Base-by-base conservation (phyloP, 2,797 vertebrate genomes). In the Tarsius wallacei region DNA sequence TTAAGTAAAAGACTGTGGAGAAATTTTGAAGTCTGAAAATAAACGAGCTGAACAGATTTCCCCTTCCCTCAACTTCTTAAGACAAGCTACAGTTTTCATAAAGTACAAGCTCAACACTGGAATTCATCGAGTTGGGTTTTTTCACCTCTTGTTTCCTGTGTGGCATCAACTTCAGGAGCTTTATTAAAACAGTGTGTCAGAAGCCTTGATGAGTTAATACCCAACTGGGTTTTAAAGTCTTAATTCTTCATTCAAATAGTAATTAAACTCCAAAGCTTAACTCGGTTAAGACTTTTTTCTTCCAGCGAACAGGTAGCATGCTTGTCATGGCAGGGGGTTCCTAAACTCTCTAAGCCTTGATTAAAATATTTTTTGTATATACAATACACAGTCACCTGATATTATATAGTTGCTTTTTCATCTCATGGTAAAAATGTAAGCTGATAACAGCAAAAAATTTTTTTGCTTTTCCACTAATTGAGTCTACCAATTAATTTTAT, bases 201-300 rank as follows among this genome's bases (percentile, higher is more conserved):
- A 97, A 17, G 71, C 94, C 70, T 91, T 84, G 92, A 98, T 88
- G 53, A 71, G 59, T 74, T 94, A 96, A 96, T 64, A 31, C 87
- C 61, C 68, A 53, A 36, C 0, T 80, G 51, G 49, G 85, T 90
- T 97, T 63, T 97, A 95, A 93, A 87, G 51, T 93, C 98, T 96
- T 93, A 98, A 94, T 97, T 98, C 93, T 95, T 95, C 92, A 90
- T 74, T 93, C 77, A 97, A 98, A 89, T 16, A 74, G 55, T 93
- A 86, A 97, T 76, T 97, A 95, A 97, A 77, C 59, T 84, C 26
- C 21, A 28, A 83, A 74, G 76, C 81, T 97, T 93, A 91, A 90
- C 63, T 93, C 74, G 24, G 66, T 81, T 93, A 90, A 96, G 93
- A 33, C 74, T 77, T 66, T 83, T 61, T 59, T 11, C 70, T 92